Evolutionary conservation across 1,140 invertebrate genomes (phyloP).

Genomic region (Subanguina moxae): DNA sequence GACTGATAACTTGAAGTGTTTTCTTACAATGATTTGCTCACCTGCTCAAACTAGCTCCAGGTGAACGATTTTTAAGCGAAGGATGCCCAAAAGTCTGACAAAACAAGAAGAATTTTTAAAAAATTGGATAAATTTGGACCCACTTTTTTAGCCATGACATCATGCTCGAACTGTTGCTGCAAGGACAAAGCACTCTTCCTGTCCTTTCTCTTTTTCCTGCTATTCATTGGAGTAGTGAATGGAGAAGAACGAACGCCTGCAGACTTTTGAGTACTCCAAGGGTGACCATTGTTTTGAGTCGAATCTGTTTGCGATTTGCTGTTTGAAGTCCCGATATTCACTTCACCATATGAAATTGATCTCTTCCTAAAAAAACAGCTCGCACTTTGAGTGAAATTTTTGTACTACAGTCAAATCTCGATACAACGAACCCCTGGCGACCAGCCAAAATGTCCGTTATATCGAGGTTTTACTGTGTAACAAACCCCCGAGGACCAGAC

Average conservation of each 20-base stretch:
- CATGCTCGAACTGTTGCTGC: conserved; percentile 3
- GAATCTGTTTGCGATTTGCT: neutral
- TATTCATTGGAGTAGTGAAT: conserved; percentile 10
- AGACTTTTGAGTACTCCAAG: neutral
- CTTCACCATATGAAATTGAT: conserved; percentile 10
- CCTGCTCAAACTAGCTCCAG: conserved; percentile 14
- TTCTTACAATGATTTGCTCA: conserved; percentile 9
- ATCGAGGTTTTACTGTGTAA: too few relatives aligned
- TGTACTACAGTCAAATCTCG: too few relatives aligned
- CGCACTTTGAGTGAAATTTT: neutral
- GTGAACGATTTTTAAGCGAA: neutral
- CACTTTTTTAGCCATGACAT: conserved; percentile 5
- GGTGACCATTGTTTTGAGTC: neutral
- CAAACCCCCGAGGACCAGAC: too few relatives aligned
- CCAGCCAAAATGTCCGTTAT: too few relatives aligned
- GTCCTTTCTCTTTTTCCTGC: conserved; percentile 10
- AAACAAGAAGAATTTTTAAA: neutral
- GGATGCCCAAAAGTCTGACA: conserved; percentile 15
- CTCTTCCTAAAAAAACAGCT: neutral
- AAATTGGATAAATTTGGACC: too few relatives aligned
- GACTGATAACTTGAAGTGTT: too few relatives aligned
- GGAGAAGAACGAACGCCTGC: neutral
- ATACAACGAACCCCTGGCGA: too few relatives aligned
- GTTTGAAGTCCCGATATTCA: neutral
- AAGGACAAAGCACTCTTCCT: conserved; percentile 10